These are phyloP conservation scores for Drosophila neonasuta DNA, from an alignment of 2,888 invertebrate species.

Conservation along the genomic window DNA sequence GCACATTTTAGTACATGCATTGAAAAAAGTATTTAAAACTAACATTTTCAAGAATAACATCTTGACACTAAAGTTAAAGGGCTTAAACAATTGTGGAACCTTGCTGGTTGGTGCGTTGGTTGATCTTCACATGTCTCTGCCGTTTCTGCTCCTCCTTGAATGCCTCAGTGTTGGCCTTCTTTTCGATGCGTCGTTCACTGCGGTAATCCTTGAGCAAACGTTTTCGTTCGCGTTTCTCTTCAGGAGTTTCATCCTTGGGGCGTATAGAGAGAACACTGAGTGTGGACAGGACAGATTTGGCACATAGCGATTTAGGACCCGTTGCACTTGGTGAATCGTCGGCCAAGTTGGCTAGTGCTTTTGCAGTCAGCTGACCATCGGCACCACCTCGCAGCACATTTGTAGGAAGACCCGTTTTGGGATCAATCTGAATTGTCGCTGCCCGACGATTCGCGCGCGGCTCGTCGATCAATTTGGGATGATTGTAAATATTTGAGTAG, in stretches of 20 bases:
- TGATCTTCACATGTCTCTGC: constrained; percentile 89
- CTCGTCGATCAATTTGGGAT: constrained; percentile 93
- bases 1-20: constrained; percentile 3
- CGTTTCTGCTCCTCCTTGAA: constrained; percentile 93
- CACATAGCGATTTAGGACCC: constrained; percentile 85
- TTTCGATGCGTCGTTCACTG: constrained; percentile 89
- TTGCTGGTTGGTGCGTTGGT: constrained; percentile 89
- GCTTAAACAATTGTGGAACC: constrained; percentile 85
- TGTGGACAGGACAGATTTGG: constrained; percentile 86
- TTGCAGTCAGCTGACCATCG: constrained; percentile 86
- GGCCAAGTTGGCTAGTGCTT: constrained; percentile 87
- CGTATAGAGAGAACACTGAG: constrained; percentile 87
- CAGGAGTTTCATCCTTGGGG: constrained; percentile 89
- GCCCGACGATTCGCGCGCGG: constrained; percentile 83
- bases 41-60: constrained; percentile 13
- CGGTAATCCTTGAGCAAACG: constrained; percentile 90
- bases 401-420: constrained; percentile 89
- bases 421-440: constrained; percentile 85
- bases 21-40: constrained; percentile 28
- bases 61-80: constrained; percentile 36
- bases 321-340: constrained; percentile 73
- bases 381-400: constrained; percentile 85
- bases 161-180: constrained; percentile 90
- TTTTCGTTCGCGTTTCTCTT: constrained; percentile 90
- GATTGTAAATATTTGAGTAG: constrained; percentile 95